A percentile compares a stretch with the other conserved stretches of the same genome.
These are phyloP conservation scores for Pelobates cultripes DNA, from an alignment of 2,797 vertebrate species.

Conservation along the genomic window DNA sequence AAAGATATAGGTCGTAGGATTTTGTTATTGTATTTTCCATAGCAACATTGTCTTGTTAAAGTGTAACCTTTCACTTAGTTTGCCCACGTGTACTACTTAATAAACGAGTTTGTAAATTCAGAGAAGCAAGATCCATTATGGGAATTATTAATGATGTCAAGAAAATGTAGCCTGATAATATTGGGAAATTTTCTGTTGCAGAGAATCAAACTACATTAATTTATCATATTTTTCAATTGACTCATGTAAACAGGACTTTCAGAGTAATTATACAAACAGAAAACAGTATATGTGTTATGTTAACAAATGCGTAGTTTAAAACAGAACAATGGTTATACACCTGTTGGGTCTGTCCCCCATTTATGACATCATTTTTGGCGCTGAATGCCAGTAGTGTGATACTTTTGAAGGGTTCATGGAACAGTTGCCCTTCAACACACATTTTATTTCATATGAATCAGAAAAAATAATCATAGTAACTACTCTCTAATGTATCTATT, in stretches of 20 bases:
- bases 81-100: neutral
- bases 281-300: neutral
- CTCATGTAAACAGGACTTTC: slow-evolving; percentile 16
- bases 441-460: too few relatives aligned
- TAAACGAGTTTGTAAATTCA: neutral
- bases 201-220: neutral
- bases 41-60: slow-evolving; percentile 36
- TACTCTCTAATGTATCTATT: too few relatives aligned
- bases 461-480: too few relatives aligned
- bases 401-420: too few relatives aligned
- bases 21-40: slow-evolving; percentile 29
- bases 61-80: slow-evolving; percentile 5
- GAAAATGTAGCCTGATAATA: neutral
- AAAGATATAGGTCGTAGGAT: slow-evolving; percentile 51
- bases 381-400: too few relatives aligned
- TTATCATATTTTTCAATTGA: neutral
- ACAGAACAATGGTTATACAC: too few relatives aligned
- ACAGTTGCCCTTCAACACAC: too few relatives aligned
- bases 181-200: too few relatives aligned
- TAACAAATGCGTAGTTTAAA: neutral
- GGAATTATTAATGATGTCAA: neutral
- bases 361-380: too few relatives aligned
- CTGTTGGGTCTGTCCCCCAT: too few relatives aligned
- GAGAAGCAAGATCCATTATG: neutral
- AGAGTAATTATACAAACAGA: slow-evolving; percentile 15